Conservation (phyloP, 2,113 vertebrate genomes). For the Casuarius casuarius region DNA sequence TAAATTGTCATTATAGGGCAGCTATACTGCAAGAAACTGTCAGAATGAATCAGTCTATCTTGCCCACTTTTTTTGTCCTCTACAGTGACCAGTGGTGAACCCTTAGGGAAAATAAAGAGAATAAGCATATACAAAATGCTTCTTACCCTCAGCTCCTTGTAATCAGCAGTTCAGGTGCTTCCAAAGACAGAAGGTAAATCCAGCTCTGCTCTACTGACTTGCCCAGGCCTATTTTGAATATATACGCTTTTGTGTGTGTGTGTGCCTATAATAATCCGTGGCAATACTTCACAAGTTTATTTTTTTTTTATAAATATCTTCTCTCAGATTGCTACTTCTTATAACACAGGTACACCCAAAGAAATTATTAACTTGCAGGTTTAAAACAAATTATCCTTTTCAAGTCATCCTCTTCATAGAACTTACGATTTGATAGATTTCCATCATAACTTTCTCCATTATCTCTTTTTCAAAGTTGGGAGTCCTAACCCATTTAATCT, state of each 20-base stretch:
- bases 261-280: not conserved
- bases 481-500: not conserved
- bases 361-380: not conserved
- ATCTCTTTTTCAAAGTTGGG: not conserved
- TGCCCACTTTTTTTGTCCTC: not conserved
- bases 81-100: not conserved
- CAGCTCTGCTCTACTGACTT: not conserved
- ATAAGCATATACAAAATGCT: not conserved
- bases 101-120: not conserved
- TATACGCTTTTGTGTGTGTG: not conserved
- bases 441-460: not conserved
- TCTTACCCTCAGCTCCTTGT: not conserved
- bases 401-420: not conserved
- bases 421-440: not conserved
- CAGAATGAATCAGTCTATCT: not conserved
- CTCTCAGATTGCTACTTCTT: not conserved
- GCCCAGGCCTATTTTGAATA: not conserved
- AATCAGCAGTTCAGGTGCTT: not conserved
- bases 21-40: not conserved
- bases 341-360: not conserved
- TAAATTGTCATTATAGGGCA: not conserved
- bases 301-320: not conserved
- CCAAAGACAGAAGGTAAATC: not conserved
- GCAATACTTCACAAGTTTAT: not conserved
- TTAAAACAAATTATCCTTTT: not conserved